Percentiles rank a stretch among this genome's conserved stretches.
These are phyloP conservation scores for Druon quercuslanigerum DNA, from an alignment of 1,140 invertebrate species.

Conservation along the genomic window DNA sequence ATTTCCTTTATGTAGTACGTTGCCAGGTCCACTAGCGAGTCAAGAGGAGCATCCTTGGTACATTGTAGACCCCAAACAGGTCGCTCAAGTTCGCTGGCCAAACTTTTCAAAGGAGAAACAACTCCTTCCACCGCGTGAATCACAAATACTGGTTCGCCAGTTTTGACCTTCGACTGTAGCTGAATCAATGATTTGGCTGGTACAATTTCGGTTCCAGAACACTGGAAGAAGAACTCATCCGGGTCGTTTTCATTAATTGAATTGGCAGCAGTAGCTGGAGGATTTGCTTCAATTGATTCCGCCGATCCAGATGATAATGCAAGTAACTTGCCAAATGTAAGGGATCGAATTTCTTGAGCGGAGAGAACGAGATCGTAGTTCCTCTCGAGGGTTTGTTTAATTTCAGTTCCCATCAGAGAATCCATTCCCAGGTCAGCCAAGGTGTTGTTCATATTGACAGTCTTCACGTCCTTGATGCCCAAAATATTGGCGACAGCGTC, in stretches of 20 bases:
- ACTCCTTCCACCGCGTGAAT: conserved; percentile 96
- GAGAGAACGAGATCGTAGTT: conserved; percentile 93
- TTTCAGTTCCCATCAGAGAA: conserved; percentile 98
- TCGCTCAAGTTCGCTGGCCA: conserved; percentile 83
- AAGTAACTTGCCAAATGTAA: conserved; percentile 85
- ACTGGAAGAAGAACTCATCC: conserved; percentile 60
- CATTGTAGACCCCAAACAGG: conserved; percentile 95
- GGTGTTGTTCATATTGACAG: conserved; percentile 83
- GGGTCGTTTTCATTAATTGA: conserved; percentile 39
- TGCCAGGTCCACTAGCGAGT: conserved; percentile 85
- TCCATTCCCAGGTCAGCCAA: conserved; percentile 97
- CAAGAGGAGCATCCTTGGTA: conserved; percentile 83
- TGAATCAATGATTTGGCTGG: conserved; percentile 80
- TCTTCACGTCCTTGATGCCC: conserved; percentile 89
- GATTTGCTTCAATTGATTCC: conserved; percentile 26
- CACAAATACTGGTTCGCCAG: conserved; percentile 81
- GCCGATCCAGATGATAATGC: conserved; percentile 77
- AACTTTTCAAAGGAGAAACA: conserved; percentile 80
- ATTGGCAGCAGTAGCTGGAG: conserved; percentile 14
- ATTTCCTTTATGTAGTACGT: conserved; percentile 88
- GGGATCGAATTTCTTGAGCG: conserved; percentile 89
- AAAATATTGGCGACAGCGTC: conserved; percentile 90
- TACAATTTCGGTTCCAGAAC: conserved; percentile 74
- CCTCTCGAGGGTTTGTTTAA: conserved; percentile 96
- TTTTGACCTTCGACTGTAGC: conserved; percentile 76